Conservation (phyloP, 2,113 vertebrate genomes). For the Pandion haliaetus region DNA sequence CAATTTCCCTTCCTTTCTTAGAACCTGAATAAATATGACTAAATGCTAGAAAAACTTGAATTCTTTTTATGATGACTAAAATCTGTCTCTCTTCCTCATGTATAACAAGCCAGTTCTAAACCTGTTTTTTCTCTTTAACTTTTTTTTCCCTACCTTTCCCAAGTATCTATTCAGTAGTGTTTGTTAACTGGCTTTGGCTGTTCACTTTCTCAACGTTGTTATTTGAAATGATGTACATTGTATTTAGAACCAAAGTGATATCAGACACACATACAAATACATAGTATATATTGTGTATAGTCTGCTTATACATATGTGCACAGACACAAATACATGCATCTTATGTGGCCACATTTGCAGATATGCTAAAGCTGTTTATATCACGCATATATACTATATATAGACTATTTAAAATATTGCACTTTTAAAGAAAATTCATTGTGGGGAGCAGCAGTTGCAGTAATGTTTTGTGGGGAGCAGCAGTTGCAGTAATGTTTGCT, state of each 20-base stretch:
- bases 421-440: not conserved
- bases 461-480: too few relatives aligned
- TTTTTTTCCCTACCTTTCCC: not conserved
- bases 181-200: not conserved
- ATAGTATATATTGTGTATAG: not conserved
- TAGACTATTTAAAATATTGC: not conserved
- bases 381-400: not conserved
- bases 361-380: not conserved
- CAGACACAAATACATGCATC: not conserved
- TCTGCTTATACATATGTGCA: not conserved
- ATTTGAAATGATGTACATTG: not conserved
- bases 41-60: not conserved
- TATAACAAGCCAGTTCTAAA: not conserved
- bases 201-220: not conserved
- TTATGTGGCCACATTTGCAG: not conserved
- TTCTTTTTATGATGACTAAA: not conserved
- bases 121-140: not conserved
- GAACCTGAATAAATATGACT: not conserved
- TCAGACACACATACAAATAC: not conserved
- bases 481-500: not conserved
- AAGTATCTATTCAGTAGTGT: not conserved
- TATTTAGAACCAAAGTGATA: not conserved
- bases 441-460: not conserved
- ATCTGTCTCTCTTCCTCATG: not conserved
- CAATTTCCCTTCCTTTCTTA: not conserved